These are phyloP conservation scores for Tapirus terrestris DNA, from an alignment of 2,113 vertebrate genomes.

Conservation along the genomic window DNA sequence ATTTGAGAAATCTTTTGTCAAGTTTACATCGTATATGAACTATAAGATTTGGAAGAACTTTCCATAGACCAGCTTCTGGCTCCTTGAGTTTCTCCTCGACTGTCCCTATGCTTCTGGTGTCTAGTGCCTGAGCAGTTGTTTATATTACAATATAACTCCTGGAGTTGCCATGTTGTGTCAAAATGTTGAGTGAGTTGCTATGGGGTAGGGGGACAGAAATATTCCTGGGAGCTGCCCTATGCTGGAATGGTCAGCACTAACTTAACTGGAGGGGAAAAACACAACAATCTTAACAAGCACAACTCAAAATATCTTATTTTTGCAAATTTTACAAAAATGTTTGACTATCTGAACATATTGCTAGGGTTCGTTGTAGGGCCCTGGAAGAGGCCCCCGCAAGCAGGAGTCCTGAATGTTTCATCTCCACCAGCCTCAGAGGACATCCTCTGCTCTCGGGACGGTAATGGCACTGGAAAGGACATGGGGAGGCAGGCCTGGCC, in stretches of 20 bases:
- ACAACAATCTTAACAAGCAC: background rate
- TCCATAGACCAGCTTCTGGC: background rate
- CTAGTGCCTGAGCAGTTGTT: fast-evolving
- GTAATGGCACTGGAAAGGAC: background rate
- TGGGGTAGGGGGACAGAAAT: background rate
- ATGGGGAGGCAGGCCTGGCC: fast-evolving
- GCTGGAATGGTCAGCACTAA: too few species aligned
- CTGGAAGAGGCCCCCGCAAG: fast-evolving
- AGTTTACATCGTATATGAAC: background rate
- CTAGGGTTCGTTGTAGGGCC: background rate
- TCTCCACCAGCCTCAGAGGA: fast-evolving
- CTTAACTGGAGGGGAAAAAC: fast-evolving
- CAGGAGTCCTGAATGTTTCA: background rate
- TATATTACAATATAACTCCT: fast-evolving
- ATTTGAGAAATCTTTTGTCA: background rate
- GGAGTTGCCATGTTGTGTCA: background rate
- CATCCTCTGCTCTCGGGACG: background rate
- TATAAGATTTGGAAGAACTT: background rate
- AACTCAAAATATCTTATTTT: background rate
- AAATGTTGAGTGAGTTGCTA: too few species aligned
- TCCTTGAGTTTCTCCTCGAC: fast-evolving
- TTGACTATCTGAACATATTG: background rate
- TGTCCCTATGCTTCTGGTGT: fast-evolving
- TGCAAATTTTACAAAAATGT: too few species aligned
- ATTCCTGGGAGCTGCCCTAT: background rate